These are phyloP conservation scores for Perca schrenkii DNA, from an alignment of 2,113 vertebrate species.

Conservation along the genomic window DNA sequence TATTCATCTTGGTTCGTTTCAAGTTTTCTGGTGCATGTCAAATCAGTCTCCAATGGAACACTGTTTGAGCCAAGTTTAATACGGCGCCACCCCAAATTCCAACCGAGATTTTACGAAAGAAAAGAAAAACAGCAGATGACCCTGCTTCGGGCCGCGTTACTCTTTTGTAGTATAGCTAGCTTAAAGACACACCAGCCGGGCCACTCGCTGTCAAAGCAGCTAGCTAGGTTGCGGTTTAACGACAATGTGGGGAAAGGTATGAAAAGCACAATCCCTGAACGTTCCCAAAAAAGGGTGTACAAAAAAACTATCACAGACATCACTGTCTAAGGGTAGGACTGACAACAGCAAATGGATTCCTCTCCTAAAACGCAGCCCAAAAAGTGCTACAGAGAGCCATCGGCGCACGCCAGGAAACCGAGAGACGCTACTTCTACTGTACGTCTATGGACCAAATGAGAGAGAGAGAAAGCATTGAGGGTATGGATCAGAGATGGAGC, in stretches of 20 bases:
- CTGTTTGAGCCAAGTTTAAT: conserved; percentile 15
- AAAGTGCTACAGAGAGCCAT: conserved; percentile 19
- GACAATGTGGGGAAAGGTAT: conserved; percentile 39
- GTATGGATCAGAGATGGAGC: conserved; percentile 58
- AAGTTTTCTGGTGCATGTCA: background rate
- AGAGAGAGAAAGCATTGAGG: conserved; percentile 37
- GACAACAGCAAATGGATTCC: conserved; percentile 55
- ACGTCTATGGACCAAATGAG: conserved; percentile 43
- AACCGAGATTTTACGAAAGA: background rate
- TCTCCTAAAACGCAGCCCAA: conserved; percentile 23
- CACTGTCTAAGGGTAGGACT: conserved; percentile 50
- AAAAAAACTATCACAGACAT: conserved; percentile 65
- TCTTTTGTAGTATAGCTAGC: conserved; percentile 49
- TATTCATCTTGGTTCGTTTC: background rate
- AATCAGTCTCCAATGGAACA: conserved; percentile 1
- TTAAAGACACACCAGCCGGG: conserved; percentile 39
- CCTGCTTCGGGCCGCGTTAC: conserved; percentile 44
- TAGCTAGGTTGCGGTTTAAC: conserved; percentile 34
- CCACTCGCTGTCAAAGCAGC: conserved; percentile 43
- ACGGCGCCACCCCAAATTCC: background rate
- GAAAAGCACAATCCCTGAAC: conserved; percentile 73
- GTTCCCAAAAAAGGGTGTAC: conserved; percentile 53
- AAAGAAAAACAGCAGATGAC: conserved; percentile 31
- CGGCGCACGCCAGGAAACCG: conserved; percentile 26
- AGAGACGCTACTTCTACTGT: conserved; percentile 61